These are phyloP conservation scores for Dinothrombium tinctorium DNA, from an alignment of 1,140 invertebrate genomes.

Conservation along the genomic window DNA sequence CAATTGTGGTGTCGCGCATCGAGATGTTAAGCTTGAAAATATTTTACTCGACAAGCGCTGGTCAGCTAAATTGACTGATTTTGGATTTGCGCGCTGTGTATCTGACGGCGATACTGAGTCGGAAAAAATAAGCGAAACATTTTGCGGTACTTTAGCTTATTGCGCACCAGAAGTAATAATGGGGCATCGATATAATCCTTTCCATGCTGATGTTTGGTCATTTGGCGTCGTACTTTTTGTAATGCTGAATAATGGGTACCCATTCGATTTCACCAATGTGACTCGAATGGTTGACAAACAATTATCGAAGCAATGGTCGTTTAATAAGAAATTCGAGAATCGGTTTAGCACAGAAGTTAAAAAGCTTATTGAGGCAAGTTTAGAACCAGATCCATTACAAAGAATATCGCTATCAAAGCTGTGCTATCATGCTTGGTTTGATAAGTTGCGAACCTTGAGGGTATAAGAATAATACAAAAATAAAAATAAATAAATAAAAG, in stretches of 20 bases:
- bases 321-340: too few relatives aligned
- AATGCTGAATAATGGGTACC: constrained; percentile 18
- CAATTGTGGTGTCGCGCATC: background rate
- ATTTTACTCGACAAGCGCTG: background rate
- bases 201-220: constrained; percentile 36
- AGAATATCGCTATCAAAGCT: too few relatives aligned
- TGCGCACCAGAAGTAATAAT: constrained; percentile 38
- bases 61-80: background rate
- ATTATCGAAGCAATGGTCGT: too few relatives aligned
- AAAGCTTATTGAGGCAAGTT: too few relatives aligned
- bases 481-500: too few relatives aligned
- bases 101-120: background rate
- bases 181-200: constrained; percentile 31
- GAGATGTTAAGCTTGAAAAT: background rate
- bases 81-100: background rate
- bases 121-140: constrained; percentile 21
- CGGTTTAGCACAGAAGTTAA: too few relatives aligned
- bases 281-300: too few relatives aligned
- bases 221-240: constrained; percentile 23
- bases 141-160: constrained; percentile 38
- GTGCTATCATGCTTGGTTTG: too few relatives aligned
- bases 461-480: too few relatives aligned
- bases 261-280: constrained; percentile 18
- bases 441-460: too few relatives aligned
- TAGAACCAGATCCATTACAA: too few relatives aligned